Percentiles rank a stretch among this genome's conserved stretches.
Evolutionary conservation across 2,113 vertebrate species (phyloP).

Genomic region (Dasyornis broadbenti): DNA sequence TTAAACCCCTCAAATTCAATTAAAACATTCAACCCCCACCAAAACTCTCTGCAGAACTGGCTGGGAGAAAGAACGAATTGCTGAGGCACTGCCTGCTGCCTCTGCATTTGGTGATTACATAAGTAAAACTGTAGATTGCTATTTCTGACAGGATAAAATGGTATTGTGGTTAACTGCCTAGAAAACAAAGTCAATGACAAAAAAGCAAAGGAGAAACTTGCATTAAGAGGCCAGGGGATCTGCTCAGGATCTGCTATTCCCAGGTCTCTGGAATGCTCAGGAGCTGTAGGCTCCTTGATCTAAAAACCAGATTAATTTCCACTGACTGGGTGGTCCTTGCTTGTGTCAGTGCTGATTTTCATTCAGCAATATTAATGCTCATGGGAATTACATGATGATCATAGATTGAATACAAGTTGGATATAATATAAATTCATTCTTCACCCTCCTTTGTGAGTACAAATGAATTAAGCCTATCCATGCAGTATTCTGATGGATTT

Average conservation of each 20-base stretch:
- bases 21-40: background rate
- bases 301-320: background rate
- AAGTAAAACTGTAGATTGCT: conserved; percentile 49
- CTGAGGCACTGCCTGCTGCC: conserved; percentile 32
- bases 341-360: background rate
- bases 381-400: background rate
- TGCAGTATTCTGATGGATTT: background rate
- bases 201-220: background rate
- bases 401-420: background rate
- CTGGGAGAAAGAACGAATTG: background rate
- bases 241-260: background rate
- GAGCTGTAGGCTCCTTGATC: background rate
- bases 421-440: background rate
- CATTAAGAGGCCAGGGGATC: background rate
- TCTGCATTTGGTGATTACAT: conserved; percentile 46
- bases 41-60: background rate
- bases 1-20: conserved; percentile 8
- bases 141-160: conserved; percentile 45
- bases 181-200: conserved; percentile 41
- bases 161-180: conserved; percentile 44
- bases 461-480: background rate
- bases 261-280: background rate
- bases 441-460: background rate
- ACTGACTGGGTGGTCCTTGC: background rate
- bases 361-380: background rate